Evolutionary conservation across 2,113 vertebrate genomes (phyloP).

Genomic region (Notarius quadriscutis): DNA sequence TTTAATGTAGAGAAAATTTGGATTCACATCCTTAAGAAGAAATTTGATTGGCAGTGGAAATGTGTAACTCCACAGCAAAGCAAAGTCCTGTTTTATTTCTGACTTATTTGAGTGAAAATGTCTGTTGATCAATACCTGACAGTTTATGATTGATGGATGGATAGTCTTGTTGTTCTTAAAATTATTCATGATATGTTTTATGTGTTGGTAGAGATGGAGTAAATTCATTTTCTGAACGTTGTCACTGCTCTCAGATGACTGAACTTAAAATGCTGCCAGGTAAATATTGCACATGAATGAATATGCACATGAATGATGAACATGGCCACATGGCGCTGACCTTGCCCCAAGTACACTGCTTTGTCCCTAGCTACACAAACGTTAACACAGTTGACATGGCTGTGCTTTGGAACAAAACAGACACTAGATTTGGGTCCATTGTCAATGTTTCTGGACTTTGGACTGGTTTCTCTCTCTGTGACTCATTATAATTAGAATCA

Average conservation of each 20-base stretch:
- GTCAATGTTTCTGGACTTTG: conserved; percentile 51
- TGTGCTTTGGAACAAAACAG: conserved; percentile 65
- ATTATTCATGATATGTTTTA: neutral
- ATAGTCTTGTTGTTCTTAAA: neutral
- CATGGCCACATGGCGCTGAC: conserved; percentile 53
- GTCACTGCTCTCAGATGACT: conserved; percentile 24
- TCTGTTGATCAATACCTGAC: neutral
- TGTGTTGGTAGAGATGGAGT: neutral
- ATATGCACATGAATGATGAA: conserved; percentile 62
- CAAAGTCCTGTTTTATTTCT: conserved; percentile 5
- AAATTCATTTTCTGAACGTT: neutral
- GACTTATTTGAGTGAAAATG: conserved; percentile 9
- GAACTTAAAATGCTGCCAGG: conserved; percentile 9
- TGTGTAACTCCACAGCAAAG: neutral
- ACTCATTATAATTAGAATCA: neutral
- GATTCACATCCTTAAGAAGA: neutral
- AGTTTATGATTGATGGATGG: neutral
- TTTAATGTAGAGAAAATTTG: neutral
- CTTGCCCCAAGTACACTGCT: conserved; percentile 45
- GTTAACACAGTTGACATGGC: conserved; percentile 59
- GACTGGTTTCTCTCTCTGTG: neutral
- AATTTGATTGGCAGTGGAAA: conserved; percentile 22
- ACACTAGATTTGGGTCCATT: conserved; percentile 64
- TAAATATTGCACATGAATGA: conserved; percentile 41
- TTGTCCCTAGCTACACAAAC: conserved; percentile 56